Percentiles rank a stretch among this genome's conserved stretches.
phyloP scores from a whole-genome alignment of 2,113 vertebrate species.

The Tor tambroides region DNA sequence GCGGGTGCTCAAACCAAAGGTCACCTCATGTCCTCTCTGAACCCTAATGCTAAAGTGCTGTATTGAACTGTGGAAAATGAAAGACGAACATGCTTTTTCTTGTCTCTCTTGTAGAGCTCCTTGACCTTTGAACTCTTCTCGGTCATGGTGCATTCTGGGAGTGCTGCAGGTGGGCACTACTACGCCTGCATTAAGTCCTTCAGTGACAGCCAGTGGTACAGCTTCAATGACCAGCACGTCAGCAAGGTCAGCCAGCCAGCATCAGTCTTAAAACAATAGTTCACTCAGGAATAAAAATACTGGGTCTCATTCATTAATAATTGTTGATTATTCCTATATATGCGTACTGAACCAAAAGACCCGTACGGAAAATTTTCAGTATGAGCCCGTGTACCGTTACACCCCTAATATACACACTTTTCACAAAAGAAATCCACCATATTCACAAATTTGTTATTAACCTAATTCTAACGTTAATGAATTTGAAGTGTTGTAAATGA shows the following conservation, averaged over 20 bases:
- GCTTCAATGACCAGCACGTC: conserved; percentile 99
- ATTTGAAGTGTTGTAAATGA: background rate
- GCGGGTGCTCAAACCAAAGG: conserved; percentile 77
- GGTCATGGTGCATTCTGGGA: conserved; percentile 99
- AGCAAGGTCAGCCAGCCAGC: conserved; percentile 85
- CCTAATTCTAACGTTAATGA: background rate
- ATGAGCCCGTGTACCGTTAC: too few relatives aligned
- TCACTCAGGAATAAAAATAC: background rate
- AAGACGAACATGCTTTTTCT: background rate
- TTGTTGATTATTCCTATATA: background rate
- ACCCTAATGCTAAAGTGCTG: background rate
- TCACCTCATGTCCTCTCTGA: background rate
- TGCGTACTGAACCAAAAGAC: too few relatives aligned
- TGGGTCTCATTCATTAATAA: background rate
- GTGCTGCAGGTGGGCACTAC: conserved; percentile 97
- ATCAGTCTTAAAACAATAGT: background rate
- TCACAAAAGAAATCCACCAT: background rate
- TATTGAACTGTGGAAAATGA: background rate
- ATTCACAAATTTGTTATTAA: background rate
- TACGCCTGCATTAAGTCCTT: conserved; percentile 99
- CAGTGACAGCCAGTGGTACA: conserved; percentile 97
- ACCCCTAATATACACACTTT: background rate
- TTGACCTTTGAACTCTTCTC: conserved; percentile 96
- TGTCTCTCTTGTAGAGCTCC: conserved; percentile 79
- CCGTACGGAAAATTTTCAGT: too few relatives aligned